Base-by-base conservation (phyloP, 2,113 vertebrate species). In the Chiloscyllium plagiosum region DNA sequence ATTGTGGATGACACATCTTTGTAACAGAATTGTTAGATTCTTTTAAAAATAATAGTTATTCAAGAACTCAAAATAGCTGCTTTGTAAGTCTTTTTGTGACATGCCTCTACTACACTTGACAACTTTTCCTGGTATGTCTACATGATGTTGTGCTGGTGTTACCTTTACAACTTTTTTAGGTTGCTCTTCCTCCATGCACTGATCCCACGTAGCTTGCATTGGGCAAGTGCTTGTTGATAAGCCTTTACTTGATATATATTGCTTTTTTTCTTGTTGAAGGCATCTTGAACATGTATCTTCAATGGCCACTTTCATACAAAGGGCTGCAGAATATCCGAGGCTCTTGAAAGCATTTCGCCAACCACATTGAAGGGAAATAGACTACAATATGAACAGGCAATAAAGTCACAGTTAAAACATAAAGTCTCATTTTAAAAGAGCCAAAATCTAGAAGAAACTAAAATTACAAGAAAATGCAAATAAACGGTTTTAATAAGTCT, bases 101-200 rank as follows among this genome's bases (percentile, higher is more conserved):
- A 26, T 22, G 20, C 20, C 42, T 70, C 26, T 95, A 66, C 72
- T 15, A 70, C 52, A 29, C 94, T 10, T 50, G 22, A 69, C 12
- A 50, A 33, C 94, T 72, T 95, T 70, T 72, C 26, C 26, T 76
- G 52, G 17, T 72, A 95, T 33, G 47, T 52, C 69, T 72, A 52
- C 2, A 72, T 29, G 72, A 15, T 96, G 96, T 97, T 93, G n/a
- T 22, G 65, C 15, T 93, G 89, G 19, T 42, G 66, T 97, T 99
- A 98, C 99, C 98, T 99, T 98, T 96, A 98, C 98, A 90, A 99
- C 98, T 98, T 97, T 98, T 97, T 97, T 99, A 96, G 99, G 98
- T 97, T 97, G 97, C 95, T 99, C 98, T 95, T 98, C 98, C 96
- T 98, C 98, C 66, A 97, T 96, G 96, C 97, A 96, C 95, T 96